Evolutionary conservation across 2,888 invertebrate genomes (phyloP).

Genomic region (Hetaerina titia): DNA sequence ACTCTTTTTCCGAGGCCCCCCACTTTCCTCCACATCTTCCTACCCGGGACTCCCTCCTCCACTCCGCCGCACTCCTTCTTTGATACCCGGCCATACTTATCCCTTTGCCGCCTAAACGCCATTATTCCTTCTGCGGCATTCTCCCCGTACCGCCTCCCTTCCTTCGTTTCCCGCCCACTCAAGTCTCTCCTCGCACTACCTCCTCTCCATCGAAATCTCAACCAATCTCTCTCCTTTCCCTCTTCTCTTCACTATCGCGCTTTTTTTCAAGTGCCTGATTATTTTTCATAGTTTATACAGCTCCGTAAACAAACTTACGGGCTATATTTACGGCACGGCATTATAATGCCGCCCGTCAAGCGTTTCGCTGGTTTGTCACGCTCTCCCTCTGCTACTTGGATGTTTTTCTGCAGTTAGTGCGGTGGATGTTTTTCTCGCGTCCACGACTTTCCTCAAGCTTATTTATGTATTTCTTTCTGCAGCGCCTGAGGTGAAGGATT

Average conservation of each 20-base stretch:
- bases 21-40: not conserved
- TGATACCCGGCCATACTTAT: not conserved
- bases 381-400: not conserved
- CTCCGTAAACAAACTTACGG: not conserved
- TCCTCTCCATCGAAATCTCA: not conserved
- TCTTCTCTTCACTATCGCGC: not conserved
- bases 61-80: not conserved
- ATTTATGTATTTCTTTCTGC: not conserved
- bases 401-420: not conserved
- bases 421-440: not conserved
- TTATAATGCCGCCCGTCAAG: not conserved
- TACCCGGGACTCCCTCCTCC: not conserved
- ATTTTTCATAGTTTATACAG: not conserved
- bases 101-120: constrained; percentile 22
- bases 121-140: constrained; percentile 40
- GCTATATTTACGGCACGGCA: not conserved
- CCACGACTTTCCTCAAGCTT: not conserved
- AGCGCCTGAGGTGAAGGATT: not conserved
- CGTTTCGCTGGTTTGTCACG: not conserved
- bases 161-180: not conserved
- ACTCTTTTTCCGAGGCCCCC: not conserved
- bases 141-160: not conserved
- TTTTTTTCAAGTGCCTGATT: not conserved
- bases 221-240: not conserved
- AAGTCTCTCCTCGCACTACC: not conserved